Conservation (phyloP, 1,140 invertebrate genomes). For the Drosophila rhopaloa region DNA sequence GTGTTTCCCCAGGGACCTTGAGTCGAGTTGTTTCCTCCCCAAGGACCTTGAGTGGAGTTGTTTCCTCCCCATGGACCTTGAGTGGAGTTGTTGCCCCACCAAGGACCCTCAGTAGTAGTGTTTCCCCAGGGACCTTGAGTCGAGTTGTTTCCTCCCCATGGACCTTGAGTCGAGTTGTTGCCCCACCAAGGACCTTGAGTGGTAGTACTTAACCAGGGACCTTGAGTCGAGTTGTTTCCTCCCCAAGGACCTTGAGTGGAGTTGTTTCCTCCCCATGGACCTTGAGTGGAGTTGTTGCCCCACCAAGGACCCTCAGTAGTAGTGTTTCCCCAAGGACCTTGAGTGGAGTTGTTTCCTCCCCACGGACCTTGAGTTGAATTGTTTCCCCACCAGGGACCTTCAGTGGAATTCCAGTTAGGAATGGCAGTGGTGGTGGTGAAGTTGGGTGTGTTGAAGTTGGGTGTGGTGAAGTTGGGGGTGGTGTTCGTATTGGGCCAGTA, state of each 20-base stretch:
- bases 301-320: conserved; percentile 10
- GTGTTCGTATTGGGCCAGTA: conserved; percentile 38
- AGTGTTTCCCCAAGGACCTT: conserved; percentile 7
- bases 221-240: no score
- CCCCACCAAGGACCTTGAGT: conserved; percentile 3
- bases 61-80: conserved; percentile 20
- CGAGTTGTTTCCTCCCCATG: background rate
- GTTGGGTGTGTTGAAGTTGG: conserved; percentile 37
- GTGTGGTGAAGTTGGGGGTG: conserved; percentile 38
- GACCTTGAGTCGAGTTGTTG: conserved; percentile 8
- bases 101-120: conserved; percentile 11
- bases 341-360: background rate
- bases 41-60: conserved; percentile 15
- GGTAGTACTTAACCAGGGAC: no score
- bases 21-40: background rate
- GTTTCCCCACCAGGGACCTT: background rate
- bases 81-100: conserved; percentile 1
- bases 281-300: background rate
- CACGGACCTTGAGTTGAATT: no score
- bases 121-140: background rate
- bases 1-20: conserved; percentile 5
- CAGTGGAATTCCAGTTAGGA: conserved; percentile 7
- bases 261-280: conserved; percentile 8
- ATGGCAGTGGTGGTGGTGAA: conserved; percentile 13
- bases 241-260: conserved; percentile 8